Evolutionary conservation across 2,113 vertebrate species (phyloP), one percentile per base, ranked within the genome.

Genomic region (Lepidothrix coronata): DNA sequence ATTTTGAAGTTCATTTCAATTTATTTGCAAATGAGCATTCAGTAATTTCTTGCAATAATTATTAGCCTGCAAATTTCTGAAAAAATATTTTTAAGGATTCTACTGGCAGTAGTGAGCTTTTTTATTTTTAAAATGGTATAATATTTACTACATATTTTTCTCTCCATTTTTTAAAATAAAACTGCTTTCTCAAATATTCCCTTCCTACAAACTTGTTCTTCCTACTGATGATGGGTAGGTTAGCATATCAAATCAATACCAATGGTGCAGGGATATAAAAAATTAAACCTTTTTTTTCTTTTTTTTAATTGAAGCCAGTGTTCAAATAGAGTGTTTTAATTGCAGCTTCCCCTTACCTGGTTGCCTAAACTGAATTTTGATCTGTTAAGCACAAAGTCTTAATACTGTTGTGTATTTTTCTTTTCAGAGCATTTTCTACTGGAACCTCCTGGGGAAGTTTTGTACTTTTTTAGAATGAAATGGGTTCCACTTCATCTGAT

Each of bases 101-200:
- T 70, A 14, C 27, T 88, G 19, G 51, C 17, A 66, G 3, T 54
- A 16, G 25, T 66, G 19, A 83, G 19, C 5, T 39, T 73, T 84
- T 92, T 61, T 58, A 55, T 51, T 82, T 10, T 66, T 61, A 51
- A 39, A 28, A 17, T 35, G 6, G 23, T 30, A n/a, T 48, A 63
- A 33, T 62, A 49, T 3, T 68, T 68, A 48, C 8, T 44, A 51
- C 11, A 28, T 46, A 67, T 31, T 66, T 49, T 49, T 51, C 2
- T n/a, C 4, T 28, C 6, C 0, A 4, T 8, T 70, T 23, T 46
- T 21, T 3, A 3, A 49, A 67, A 28, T 2, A 41, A 43, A 80
- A 35, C 37, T 37, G 4, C 0, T 35, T 88, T 92, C 28, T 84
- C 12, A 31, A 30, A 43, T 12, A 4, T 39, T 66, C 1, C 39